These are phyloP conservation scores for Heliocidaris tuberculata DNA, from an alignment of 35 echinoderm and acorn worm species.

Conservation along the genomic window DNA sequence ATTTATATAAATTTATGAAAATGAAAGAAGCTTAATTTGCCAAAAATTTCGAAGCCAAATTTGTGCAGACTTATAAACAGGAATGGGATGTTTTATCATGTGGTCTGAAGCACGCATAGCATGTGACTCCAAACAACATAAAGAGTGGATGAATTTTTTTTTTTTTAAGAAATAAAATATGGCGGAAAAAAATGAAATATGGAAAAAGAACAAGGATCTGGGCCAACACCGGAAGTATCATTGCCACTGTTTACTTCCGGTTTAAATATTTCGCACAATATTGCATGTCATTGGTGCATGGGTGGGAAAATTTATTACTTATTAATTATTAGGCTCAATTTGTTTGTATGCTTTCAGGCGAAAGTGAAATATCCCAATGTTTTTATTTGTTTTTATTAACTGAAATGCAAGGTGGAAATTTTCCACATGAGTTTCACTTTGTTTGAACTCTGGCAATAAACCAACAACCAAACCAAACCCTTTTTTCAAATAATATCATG, in stretches of 20 bases:
- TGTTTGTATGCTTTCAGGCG: not conserved
- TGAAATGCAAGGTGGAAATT: not conserved
- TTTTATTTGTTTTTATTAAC: not conserved
- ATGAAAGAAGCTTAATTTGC: not conserved
- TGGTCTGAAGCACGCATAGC: not conserved
- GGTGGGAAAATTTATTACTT: not conserved
- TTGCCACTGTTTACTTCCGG: not conserved
- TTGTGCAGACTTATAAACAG: not conserved
- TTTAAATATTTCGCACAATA: not conserved
- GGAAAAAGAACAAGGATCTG: not conserved
- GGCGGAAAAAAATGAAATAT: not conserved
- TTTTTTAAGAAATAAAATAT: not conserved
- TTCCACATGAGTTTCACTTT: not conserved
- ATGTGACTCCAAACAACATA: not conserved
- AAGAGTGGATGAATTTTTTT: not conserved
- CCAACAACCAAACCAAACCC: too few relatives aligned
- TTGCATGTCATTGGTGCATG: not conserved
- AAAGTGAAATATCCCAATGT: not conserved
- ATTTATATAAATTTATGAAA: not conserved
- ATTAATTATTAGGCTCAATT: not conserved
- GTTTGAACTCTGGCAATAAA: not conserved
- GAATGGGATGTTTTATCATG: conserved; percentile 31
- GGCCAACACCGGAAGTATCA: not conserved
- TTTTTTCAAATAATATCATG: too few relatives aligned
- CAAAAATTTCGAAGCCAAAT: not conserved